Base-by-base conservation (phyloP, 2,888 invertebrate genomes). In the Baccha elongata region DNA sequence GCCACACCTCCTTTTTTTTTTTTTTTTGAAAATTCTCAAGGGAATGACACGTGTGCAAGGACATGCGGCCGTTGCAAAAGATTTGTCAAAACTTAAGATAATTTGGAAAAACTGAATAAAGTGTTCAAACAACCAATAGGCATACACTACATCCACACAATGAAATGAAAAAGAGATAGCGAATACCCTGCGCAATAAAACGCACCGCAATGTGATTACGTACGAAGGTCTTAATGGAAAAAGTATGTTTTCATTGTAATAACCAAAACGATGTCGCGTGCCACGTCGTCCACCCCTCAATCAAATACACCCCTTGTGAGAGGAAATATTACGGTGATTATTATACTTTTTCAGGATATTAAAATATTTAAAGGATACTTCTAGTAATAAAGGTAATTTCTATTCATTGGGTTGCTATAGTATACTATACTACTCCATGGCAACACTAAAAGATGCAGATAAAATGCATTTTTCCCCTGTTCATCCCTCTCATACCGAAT, bases 211-310 rank as follows among this genome's bases (percentile, higher is more conserved):
- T 55, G 29, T 55, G 55, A 69, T 69, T 62, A 55, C 46, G 60
- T 32, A 58, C 64, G 29, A 62, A 42, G 67, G 21, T 52, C 21
- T 71, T 65, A 79, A 73, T 79, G 79, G 67, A 60, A 79, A 79
- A 78, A 72, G 78, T 71, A 78, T 71, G 78, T 78, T 72, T 78
- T 48, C 71, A 76, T 76, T 76, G 32, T 48, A 55, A 76, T 71
- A 67, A 26, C 48, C 44, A 52, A 67, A 46, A 40, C 55, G 53
- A 17, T 52, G 76, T 69, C 76, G 78, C 78, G 79, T 79, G 79
- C 15, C 79, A 68, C 17, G 35, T 17, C 17, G 35, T 17, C 58
- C 73, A 55, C 64, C 46, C 64, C 37, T 52, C 32, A 52, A 50
- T 42, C 58, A 21, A 10, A 29, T 10, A 21, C 15, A 55, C 32